Evolutionary conservation across 2,797 vertebrate species (phyloP).

Genomic region (Lepilemur septentrionalis): DNA sequence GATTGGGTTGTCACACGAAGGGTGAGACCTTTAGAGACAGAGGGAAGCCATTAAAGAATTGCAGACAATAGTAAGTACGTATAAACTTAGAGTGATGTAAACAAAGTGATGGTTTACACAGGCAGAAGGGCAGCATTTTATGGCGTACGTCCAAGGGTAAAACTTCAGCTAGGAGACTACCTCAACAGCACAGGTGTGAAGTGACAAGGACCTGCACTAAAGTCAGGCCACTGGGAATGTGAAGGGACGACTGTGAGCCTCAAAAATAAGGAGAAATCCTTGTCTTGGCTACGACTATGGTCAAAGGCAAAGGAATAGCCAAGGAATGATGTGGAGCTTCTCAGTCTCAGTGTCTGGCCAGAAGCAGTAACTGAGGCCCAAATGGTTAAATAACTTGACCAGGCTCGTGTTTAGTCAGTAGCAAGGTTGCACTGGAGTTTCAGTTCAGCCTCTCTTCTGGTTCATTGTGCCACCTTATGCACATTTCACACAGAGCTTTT

Average conservation of each 20-base stretch:
- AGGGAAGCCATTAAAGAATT: neutral
- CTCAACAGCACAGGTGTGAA: neutral
- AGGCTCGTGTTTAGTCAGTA: neutral
- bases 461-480: neutral
- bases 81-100: neutral
- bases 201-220: neutral
- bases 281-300: neutral
- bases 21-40: neutral
- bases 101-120: neutral
- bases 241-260: neutral
- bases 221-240: neutral
- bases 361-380: neutral
- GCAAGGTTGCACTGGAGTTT: neutral
- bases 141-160: neutral
- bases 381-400: neutral
- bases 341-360: slow-evolving; percentile 16
- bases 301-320: neutral
- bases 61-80: neutral
- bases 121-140: neutral
- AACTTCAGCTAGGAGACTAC: neutral
- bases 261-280: neutral
- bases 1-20: neutral
- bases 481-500: neutral
- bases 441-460: neutral
- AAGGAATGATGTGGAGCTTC: neutral